Evolutionary conservation across 2,797 vertebrate genomes (phyloP).

Genomic region (Pseudopleuronectes americanus): DNA sequence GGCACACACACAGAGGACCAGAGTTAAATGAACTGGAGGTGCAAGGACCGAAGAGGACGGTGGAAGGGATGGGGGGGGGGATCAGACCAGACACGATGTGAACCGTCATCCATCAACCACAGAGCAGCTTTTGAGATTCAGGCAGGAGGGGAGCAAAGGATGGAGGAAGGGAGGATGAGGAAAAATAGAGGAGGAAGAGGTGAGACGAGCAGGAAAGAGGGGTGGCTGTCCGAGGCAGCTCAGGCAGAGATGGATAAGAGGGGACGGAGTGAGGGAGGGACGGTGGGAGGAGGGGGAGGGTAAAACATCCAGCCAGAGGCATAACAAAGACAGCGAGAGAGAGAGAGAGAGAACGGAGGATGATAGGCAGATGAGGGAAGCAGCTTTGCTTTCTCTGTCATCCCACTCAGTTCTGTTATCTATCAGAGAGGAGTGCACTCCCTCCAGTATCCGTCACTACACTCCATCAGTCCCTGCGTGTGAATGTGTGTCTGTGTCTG

Average conservation of each 20-base stretch:
- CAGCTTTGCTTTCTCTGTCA: conserved; percentile 65
- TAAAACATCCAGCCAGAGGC: conserved; percentile 36
- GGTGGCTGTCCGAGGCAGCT: conserved; percentile 40
- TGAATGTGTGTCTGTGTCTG: conserved; percentile 3
- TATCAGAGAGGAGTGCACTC: conserved; percentile 52
- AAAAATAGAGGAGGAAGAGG: conserved; percentile 34
- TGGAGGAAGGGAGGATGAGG: neutral
- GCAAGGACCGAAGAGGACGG: conserved; percentile 7
- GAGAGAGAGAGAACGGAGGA: conserved; percentile 32
- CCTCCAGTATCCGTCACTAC: conserved; percentile 45
- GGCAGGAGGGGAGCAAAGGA: conserved; percentile 33
- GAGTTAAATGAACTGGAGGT: conserved; percentile 33
- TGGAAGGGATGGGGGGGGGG: conserved; percentile 12
- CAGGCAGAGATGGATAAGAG: conserved; percentile 39
- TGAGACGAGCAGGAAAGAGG: conserved; percentile 35
- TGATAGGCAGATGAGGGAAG: conserved; percentile 69
- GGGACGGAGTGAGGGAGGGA: conserved; percentile 12
- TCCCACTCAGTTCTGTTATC: conserved; percentile 62
- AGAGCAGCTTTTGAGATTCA: conserved; percentile 41
- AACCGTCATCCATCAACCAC: conserved; percentile 44
- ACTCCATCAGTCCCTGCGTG: conserved; percentile 47
- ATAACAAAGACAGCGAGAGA: conserved; percentile 28
- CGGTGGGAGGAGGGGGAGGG: neutral
- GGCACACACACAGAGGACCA: conserved; percentile 38
- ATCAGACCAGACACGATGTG: conserved; percentile 57